Base-by-base conservation (phyloP, 2,113 vertebrate genomes). In the Ornithorhynchus anatinus region DNA sequence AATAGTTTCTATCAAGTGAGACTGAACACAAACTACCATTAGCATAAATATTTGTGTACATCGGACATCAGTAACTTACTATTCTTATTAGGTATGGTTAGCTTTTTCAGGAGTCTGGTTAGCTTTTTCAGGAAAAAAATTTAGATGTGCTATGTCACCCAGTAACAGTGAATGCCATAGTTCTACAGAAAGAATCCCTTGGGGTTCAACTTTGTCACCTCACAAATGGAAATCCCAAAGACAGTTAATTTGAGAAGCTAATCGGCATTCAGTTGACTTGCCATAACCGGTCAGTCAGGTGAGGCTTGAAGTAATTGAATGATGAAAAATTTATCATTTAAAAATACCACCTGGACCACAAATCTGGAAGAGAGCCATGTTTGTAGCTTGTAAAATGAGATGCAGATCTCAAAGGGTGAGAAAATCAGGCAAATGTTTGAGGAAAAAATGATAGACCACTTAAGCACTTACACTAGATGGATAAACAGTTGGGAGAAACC, bases 1-100 rank as follows among this genome's bases (percentile, higher is more conserved):
- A 89, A 78, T 82, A 84, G 77, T 79, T 69, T 69, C 81, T 89
- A 80, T 86, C 85, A 87, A 82, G 48, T 84, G 81, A 70, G 82
- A 74, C 75, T 77, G 76, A 88, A 86, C 67, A 77, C 16, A 42
- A 74, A 19, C 65, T 83, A 72, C 65, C 84, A 54, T 56, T 78
- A 76, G 40, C 35, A 44, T 72, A 81, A 82, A 66, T 60, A 75
- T 77, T 56, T 75, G 52, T 77, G 61, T 71, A 80, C 67, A 75
- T 64, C 66, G 39, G 29, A 25, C 76, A 47, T 69, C 68, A 83
- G 73, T 78, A 85, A 84, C 81, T 84, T 75, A 61, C 69, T 84
- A 63, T 31, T 80, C 53, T 77, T 79, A 68, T 7, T 80, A 58
- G 31, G 29, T 65, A 59, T 72, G 54, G 60, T 85, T 48, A 76